Evolutionary conservation across 2,113 vertebrate genomes (phyloP), one percentile per base, ranked within the genome.

Genomic region (Cottus gobio): DNA sequence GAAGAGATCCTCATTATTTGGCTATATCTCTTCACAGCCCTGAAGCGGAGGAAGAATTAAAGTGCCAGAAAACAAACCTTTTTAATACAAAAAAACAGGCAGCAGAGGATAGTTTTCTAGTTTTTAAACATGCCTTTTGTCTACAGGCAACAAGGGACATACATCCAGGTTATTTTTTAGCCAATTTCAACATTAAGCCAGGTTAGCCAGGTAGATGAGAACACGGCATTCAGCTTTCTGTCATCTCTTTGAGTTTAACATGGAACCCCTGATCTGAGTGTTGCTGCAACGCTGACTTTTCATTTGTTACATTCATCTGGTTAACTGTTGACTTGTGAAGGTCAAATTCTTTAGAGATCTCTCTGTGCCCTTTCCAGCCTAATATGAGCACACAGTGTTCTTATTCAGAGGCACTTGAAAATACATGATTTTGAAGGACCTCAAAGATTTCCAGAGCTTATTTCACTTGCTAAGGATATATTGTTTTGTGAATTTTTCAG

Each of bases 401-500:
- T 58, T 42, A 44, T 72, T 58, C 57, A 18, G 13, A 52, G 30
- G 68, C 66, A 63, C 36, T 63, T 65, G 28, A 39, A 71, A 65
- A 65, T 20, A 50, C 30, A 24, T 58, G 31, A 26, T 52, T 71
- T 28, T 52, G n/a, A 69, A 22, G 30, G 20, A 58, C 66, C 30
- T 71, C 30, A 65, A 50, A 18, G 42, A 46, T 77, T 28, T 31
- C 61, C 50, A 57, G 62, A 50, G 57, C 61, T 76, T 2, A 8
- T 69, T 75, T 34, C 56, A 28, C 31, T 36, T 66, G 18, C 0
- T 15, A 76, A 70, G 76, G 58, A 79, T 46, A 72, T 11, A 68
- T 63, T 72, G 1, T 2, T 52, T 52, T 44, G 54, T 50, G 12
- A 56, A 37, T 76, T 60, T 74, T 75, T 42, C 54, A 69, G 83